Evolutionary conservation across 2,797 vertebrate species (phyloP), one percentile per base, ranked within the genome.

Genomic region (Odontamblyopus rebecca): DNA sequence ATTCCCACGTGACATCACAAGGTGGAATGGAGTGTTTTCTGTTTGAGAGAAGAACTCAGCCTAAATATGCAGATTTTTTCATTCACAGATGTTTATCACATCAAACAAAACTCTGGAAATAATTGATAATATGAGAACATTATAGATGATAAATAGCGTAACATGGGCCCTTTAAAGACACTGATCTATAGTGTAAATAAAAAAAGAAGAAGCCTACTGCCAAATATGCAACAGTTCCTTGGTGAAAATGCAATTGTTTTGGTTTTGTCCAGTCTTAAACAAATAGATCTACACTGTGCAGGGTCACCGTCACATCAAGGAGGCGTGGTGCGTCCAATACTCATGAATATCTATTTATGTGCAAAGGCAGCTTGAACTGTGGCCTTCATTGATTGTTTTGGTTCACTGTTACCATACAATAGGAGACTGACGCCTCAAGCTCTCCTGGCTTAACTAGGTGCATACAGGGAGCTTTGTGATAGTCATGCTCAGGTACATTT

Each of bases 331-430:
- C 44, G 62, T 4, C 67, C 57, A 74, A 64, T 19, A 48, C 79
- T 81, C 82, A 81, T 89, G 77, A 82, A 87, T 84, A 87, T 65
- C 75, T 50, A 73, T 80, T 81, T 80, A 75, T 68, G 73, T 82
- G 72, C 56, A 64, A 71, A 67, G n/a, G 30, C 27, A 26, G 67
- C 26, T 74, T 79, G 74, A 75, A 75, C 5, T 50, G 71, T 59
- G 77, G 50, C 27, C 15, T 19, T 44, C 72, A 69, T 76, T 74
- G 44, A 68, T 69, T 77, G 70, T 75, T 74, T 61, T 61, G 41
- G 69, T 61, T 48, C 69, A 68, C 74, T 30, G 65, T 86, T 75
- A 80, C 75, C 82, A 80, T 76, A 88, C 84, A 85, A 82, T 70
- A 8, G 86, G 84, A 76, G 75, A 87, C 80, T 63, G 54, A 59